A percentile compares a stretch with the other conserved stretches of the same genome.
These are phyloP conservation scores for Thinocorus orbignyianus DNA, from an alignment of 2,113 vertebrate species.

Conservation along the genomic window DNA sequence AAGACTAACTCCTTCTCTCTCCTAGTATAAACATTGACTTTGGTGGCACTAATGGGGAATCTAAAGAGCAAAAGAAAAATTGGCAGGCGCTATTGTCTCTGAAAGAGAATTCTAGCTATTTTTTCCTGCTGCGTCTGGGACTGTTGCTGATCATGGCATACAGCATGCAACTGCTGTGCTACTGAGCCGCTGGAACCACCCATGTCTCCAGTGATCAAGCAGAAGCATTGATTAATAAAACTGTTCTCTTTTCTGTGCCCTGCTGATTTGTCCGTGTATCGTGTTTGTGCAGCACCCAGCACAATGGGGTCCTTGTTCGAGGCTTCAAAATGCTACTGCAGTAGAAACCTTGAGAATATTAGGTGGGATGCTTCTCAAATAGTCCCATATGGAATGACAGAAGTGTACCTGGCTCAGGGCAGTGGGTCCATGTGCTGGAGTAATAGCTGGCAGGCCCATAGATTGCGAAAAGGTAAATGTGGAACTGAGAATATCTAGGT, in stretches of 20 bases:
- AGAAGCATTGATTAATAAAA: neutral
- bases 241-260: neutral
- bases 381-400: neutral
- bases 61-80: neutral
- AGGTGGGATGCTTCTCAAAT: neutral
- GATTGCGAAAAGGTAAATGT: neutral
- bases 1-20: neutral
- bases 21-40: neutral
- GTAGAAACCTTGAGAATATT: neutral
- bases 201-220: neutral
- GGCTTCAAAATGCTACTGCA: neutral
- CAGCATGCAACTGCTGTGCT: neutral
- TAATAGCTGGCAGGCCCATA: neutral
- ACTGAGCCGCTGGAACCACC: neutral
- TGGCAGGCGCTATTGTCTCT: neutral
- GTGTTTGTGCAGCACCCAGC: neutral
- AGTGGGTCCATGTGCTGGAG: neutral
- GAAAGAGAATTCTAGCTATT: constrained; percentile 15
- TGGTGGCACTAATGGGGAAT: neutral
- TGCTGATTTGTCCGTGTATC: neutral
- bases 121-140: neutral
- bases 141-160: neutral
- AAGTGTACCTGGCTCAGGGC: neutral
- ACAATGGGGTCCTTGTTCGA: neutral
- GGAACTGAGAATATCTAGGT: neutral